These are phyloP conservation scores for Ctenoplectra terminalis DNA, from an alignment of 1,140 invertebrate genomes.

Conservation along the genomic window DNA sequence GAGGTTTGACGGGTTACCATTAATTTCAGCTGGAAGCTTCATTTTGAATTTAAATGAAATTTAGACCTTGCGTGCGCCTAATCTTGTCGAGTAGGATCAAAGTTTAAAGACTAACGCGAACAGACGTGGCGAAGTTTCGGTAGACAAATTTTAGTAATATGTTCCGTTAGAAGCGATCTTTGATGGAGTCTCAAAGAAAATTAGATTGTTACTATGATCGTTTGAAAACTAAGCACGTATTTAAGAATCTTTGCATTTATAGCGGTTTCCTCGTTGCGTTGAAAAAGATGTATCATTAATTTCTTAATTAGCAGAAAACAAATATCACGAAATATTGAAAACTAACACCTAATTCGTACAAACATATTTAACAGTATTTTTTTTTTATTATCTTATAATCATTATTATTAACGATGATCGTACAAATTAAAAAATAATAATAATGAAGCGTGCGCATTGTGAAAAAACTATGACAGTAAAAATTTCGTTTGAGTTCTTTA, in stretches of 20 bases:
- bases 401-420: too few relatives aligned
- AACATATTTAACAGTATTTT: too few relatives aligned
- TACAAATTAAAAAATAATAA: too few relatives aligned
- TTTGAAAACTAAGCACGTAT: neutral
- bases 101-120: conserved; percentile 17
- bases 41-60: conserved; percentile 22
- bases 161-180: neutral
- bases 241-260: neutral
- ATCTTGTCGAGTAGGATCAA: conserved; percentile 8
- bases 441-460: too few relatives aligned
- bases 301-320: too few relatives aligned
- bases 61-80: neutral
- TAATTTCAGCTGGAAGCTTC: neutral
- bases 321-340: too few relatives aligned
- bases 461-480: too few relatives aligned
- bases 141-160: neutral
- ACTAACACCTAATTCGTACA: too few relatives aligned
- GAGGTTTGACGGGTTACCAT: neutral
- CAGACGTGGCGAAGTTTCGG: neutral
- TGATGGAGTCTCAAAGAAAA: neutral
- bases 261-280: too few relatives aligned
- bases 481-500: too few relatives aligned
- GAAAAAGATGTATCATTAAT: too few relatives aligned
- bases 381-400: too few relatives aligned
- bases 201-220: neutral